Evolutionary conservation across 1,140 invertebrate genomes (phyloP), one percentile per base, ranked within the genome.

Genomic region (Pteromalus puparum): DNA sequence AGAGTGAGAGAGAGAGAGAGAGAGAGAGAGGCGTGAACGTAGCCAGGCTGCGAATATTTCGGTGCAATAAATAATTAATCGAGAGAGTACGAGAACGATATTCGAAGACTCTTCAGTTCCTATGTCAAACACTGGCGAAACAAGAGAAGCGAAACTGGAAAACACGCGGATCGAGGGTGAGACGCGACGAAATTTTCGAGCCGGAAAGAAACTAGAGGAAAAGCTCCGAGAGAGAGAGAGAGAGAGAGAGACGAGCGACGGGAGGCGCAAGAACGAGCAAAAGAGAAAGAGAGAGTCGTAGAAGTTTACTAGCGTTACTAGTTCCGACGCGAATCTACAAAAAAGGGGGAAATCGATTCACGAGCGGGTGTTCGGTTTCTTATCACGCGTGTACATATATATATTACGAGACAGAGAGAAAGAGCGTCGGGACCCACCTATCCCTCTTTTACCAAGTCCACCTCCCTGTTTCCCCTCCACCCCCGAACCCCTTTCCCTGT

Each of bases 281-380:
- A n/a, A 83, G 28, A 74, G 42, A 87, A 12, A 26, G 76, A 81
- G 76, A 81, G 38, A 80, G 72, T 61, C 88, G 88, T 90, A 90
- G 89, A 90, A 89, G 88, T 89, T 91, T 90, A 89, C 86, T 91
- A 90, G 90, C 86, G 89, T 91, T 90, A 90, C 88, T 90, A 90
- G 89, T 89, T 88, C 80, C 88, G 89, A 87, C 84, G 89, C 87
- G 81, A 88, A 77, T 77, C 80, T 73, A 61, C 53, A n/a, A 61
- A n/a, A 26, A 13, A 81, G n/a, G 26, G 6, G 26, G 72, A 65
- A 81, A 75, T 81, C 68, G 78, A 79, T 83, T 53, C 46, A 26
- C 61, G 68, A 84, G 46, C 70, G 6, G 75, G 70, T 85, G 38
- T 73, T 87, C 89, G 88, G 85, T 87, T 83, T 76, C 81, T 83